Percentiles rank a stretch among this genome's conserved stretches.
Evolutionary conservation across 2,888 invertebrate species (phyloP).

Genomic region (Chaetogeoica ovagalla): DNA sequence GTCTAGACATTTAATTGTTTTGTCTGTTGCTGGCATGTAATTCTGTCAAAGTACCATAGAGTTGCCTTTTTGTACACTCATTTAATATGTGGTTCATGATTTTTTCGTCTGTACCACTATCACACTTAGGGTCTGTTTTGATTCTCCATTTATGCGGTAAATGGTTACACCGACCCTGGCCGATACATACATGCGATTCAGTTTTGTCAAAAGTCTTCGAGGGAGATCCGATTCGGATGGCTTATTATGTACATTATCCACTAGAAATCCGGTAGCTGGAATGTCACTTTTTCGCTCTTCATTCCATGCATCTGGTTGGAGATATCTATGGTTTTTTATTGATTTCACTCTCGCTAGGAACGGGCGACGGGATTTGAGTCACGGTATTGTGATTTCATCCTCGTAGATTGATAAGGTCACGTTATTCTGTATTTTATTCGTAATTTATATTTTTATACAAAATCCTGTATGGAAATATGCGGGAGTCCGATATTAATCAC

Average conservation of each 20-base stretch:
- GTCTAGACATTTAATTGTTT: not conserved
- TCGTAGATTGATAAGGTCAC: not conserved
- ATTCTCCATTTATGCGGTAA: slow-evolving; percentile 3
- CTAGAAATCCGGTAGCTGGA: not conserved
- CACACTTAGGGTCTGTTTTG: not conserved
- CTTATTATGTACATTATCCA: slow-evolving; percentile 1
- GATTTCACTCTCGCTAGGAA: not conserved
- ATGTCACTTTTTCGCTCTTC: not conserved
- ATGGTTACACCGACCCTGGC: not conserved
- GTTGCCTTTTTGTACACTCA: slow-evolving; percentile 3
- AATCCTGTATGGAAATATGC: not conserved
- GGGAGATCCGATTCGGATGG: not conserved
- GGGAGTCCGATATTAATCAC: not conserved
- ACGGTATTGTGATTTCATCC: not conserved
- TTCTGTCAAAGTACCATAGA: not conserved
- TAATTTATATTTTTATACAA: not conserved
- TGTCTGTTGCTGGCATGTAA: not conserved
- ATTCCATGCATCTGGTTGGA: not conserved
- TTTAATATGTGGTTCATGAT: not conserved
- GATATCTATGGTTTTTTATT: not conserved
- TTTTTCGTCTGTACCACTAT: not conserved
- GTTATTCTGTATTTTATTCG: not conserved
- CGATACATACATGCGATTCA: not conserved
- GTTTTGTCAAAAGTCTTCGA: not conserved
- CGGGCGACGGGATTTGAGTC: not conserved